Evolutionary conservation across 2,888 invertebrate species (phyloP), one percentile per base, ranked within the genome.

Genomic region (Bombylius major): DNA sequence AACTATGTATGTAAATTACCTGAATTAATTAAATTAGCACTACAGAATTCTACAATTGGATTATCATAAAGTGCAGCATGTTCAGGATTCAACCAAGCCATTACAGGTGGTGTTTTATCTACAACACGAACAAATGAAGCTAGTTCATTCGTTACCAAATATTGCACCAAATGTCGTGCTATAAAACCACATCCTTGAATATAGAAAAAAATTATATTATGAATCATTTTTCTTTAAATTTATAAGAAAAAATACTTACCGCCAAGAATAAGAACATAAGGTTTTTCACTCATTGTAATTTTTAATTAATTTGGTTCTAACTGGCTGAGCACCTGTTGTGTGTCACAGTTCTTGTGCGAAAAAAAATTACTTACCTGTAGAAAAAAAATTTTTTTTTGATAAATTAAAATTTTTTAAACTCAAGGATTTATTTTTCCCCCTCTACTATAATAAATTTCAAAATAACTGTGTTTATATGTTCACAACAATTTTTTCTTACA

Each of bases 51-150:
- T 11, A 94, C 86, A 68, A 83, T 77, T 59, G 86, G 79, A 75
- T 82, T 82, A 57, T 84, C 82, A 72, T 93, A 92, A 50, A 81
- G 76, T 65, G 81, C 79, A 62, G 81, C 78, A 67, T 93, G 93
- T 58, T 76, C 75, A 4, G 79, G 75, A 72, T 89, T 92, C 44
- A 95, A 76, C 86, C 93, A 95, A 4, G 93, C 94, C 66, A 91
- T 86, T 73, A 90, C 89, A 3, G 94, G 94, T 52, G 93, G 93
- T 39, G 93, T 92, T 76, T 95, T 95, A 76, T 95, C 95, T 57
- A 90, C 89, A 51, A 92, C 83, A 62, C 88, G 82, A 61, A 94
- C 78, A 65, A 79, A 80, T 66, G 83, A 83, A 60, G 84, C 86
- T 65, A 90, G 74, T 66, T 88, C 82, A 73, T 90, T 86, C 60